Conservation (phyloP, 2,797 vertebrate species). For the Microctenopoma lineatum region DNA sequence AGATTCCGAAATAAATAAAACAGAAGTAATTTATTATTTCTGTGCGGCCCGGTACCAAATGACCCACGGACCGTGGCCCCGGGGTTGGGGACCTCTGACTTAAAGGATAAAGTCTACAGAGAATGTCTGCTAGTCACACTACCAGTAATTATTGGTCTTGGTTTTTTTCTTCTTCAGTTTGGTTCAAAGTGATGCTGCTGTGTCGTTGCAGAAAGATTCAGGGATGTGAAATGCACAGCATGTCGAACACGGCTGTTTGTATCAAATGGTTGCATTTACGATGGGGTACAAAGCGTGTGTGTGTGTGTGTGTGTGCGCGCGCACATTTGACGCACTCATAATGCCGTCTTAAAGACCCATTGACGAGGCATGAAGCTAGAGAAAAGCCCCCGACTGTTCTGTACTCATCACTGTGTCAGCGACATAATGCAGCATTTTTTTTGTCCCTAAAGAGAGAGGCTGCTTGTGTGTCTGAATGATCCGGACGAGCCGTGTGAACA, state of each 20-base stretch:
- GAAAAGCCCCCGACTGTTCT: slow-evolving; percentile 34
- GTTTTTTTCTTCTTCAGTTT: background rate
- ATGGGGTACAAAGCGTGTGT: slow-evolving; percentile 8
- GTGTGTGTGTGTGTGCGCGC: background rate
- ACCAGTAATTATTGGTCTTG: background rate
- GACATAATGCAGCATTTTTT: slow-evolving; percentile 50
- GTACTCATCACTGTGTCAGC: slow-evolving; percentile 34
- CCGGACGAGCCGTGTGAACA: slow-evolving; percentile 37
- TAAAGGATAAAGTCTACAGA: too few species aligned
- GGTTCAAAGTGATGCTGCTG: background rate
- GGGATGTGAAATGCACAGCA: background rate
- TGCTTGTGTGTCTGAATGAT: slow-evolving; percentile 47
- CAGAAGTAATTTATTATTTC: too few species aligned
- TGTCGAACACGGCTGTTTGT: background rate
- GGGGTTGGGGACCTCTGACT: too few species aligned
- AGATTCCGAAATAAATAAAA: too few species aligned
- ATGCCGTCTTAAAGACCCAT: slow-evolving; percentile 34
- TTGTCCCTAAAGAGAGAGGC: slow-evolving; percentile 40
- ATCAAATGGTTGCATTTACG: background rate
- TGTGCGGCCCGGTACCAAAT: too few species aligned
- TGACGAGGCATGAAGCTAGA: slow-evolving; percentile 35
- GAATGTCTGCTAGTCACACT: background rate
- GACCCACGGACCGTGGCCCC: too few species aligned
- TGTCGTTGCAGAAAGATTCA: background rate
- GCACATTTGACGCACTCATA: slow-evolving; percentile 10